Evolutionary conservation across 2,113 vertebrate species (phyloP), one percentile per base, ranked within the genome.

Genomic region (Okapia johnstoni): DNA sequence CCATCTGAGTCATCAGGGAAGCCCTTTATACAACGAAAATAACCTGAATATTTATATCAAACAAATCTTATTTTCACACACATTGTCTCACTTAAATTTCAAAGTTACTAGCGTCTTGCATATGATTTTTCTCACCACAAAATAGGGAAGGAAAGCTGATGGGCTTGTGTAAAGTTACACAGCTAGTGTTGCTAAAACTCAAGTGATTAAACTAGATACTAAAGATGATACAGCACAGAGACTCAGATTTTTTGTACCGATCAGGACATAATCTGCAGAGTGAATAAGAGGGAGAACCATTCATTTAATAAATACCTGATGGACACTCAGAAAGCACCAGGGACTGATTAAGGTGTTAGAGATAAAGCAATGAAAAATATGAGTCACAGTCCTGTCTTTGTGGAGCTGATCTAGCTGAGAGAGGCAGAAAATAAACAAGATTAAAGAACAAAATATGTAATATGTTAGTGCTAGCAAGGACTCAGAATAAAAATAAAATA

Each of bases 361-460:
- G 30, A 25, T 77, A 76, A 95, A 57, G 1, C 11, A 60, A 4
- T 57, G 11, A 63, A 48, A 2, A 7, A 21, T 46, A 21, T 1
- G 12, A 28, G 1, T 5, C 12, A 46, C 1, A 46, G 5, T 23
- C 28, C 9, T 54, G 1, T 87, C 17, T 86, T 50, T n/a, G 6
- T 52, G 26, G 92, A 93, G 10, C 10, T 73, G 40, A 57, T 52
- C n/a, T 80, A 25, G 28, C 30, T 54, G n/a, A 8, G 2, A 87
- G 17, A 84, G 12, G 48, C 0, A 95, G 55, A 93, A 84, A 93
- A 86, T 36, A 94, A 46, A 28, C 11, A 97, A 25, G 33, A 61
- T 43, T n/a, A 94, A 79, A 81, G 25, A 28, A 14, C 23, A 40
- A 88, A 91, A 40, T n/a, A 61, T 88, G 12, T 3, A 60, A 2